These are phyloP conservation scores for Microcebus jonahi DNA, from an alignment of 2,113 vertebrate genomes.

Conservation along the genomic window DNA sequence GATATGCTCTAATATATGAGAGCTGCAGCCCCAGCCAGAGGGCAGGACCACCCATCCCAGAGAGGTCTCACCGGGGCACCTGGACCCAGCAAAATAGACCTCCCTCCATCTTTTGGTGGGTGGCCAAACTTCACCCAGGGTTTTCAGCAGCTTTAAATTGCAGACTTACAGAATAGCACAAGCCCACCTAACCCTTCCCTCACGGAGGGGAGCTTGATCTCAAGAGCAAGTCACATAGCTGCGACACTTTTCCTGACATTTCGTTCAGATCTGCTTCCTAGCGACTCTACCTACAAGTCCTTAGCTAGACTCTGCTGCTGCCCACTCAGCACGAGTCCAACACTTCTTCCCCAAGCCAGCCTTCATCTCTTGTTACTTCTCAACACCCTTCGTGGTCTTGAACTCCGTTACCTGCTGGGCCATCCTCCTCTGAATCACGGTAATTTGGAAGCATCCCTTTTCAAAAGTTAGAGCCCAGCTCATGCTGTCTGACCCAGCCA, in stretches of 20 bases:
- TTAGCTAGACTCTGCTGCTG: background rate
- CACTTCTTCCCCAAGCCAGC: background rate
- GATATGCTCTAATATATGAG: rapidly evolving
- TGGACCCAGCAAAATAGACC: background rate
- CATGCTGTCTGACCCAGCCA: background rate
- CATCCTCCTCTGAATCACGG: background rate
- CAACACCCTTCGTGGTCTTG: no score
- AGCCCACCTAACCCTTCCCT: background rate
- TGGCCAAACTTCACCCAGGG: background rate
- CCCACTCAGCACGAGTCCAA: background rate
- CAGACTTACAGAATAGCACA: background rate
- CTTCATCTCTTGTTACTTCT: background rate
- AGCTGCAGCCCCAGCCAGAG: background rate
- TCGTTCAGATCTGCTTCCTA: background rate
- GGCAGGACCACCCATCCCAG: background rate
- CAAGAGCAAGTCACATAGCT: background rate
- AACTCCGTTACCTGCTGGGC: background rate
- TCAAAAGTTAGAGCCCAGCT: background rate
- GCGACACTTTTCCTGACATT: background rate
- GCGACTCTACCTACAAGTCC: background rate
- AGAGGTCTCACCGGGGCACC: background rate
- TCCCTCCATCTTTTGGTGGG: background rate
- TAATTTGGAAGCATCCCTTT: background rate
- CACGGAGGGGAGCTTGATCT: background rate
- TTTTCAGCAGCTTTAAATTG: background rate